Evolutionary conservation across 2,888 invertebrate species (phyloP).

Genomic region (Trileptium ribeirensis): DNA sequence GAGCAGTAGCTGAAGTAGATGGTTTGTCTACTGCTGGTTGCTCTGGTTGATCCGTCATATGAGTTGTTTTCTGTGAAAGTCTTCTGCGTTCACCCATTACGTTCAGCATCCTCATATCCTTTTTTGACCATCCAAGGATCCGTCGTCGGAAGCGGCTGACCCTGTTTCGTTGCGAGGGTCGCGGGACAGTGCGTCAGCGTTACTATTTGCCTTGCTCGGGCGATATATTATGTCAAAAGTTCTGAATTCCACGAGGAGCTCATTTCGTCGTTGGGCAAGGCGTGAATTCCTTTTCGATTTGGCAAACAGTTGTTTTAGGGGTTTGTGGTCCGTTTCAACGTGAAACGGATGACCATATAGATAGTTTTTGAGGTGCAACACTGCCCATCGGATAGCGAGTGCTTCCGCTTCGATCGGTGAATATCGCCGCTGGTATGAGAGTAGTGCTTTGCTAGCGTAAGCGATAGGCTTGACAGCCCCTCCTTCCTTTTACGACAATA

Average conservation of each 20-base stretch:
- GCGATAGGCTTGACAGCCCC: conserved; percentile 35
- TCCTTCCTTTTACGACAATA: conserved; percentile 33
- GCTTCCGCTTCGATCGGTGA: conserved; percentile 37
- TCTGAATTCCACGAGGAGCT: conserved; percentile 48
- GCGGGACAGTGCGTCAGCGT: conserved; percentile 52
- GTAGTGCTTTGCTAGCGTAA: conserved; percentile 38
- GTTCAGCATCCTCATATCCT: too few species aligned
- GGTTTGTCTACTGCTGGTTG: too few species aligned
- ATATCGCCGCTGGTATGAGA: conserved; percentile 34
- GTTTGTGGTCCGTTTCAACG: conserved; percentile 29
- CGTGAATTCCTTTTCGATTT: conserved; percentile 52
- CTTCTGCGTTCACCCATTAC: too few species aligned
- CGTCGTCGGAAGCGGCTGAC: too few species aligned
- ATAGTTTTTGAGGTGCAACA: conserved; percentile 24
- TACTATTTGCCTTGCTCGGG: conserved; percentile 50
- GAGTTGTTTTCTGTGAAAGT: too few species aligned
- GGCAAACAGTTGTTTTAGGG: conserved; percentile 23
- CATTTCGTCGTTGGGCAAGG: conserved; percentile 54
- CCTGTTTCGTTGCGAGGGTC: too few species aligned
- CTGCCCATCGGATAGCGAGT: conserved; percentile 36
- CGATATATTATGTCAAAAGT: conserved; percentile 51
- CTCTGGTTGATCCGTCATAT: neutral
- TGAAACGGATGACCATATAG: conserved; percentile 12
- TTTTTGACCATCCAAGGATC: too few species aligned
- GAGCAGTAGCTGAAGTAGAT: too few species aligned